phyloP scores from a whole-genome alignment of 1,140 invertebrate genomes.

The Apis laboriosa region DNA sequence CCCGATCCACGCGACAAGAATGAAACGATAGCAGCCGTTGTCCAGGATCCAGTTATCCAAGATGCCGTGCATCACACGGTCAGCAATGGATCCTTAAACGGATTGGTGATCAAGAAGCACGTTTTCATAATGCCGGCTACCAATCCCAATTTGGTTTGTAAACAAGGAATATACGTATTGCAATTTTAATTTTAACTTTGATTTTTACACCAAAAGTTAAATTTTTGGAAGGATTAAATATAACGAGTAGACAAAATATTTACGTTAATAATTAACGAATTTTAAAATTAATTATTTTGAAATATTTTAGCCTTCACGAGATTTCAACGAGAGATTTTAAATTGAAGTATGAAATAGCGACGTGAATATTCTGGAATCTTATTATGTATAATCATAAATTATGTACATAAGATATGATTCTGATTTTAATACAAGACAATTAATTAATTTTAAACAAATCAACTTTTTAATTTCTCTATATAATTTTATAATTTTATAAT shows the following conservation, averaged over 20 bases:
- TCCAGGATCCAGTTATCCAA: constrained; percentile 63
- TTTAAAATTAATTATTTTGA: not conserved
- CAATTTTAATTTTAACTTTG: not conserved
- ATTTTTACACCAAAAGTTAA: not conserved
- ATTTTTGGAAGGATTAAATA: not conserved
- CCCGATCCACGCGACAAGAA: constrained; percentile 54
- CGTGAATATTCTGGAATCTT: no score
- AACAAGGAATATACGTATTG: not conserved
- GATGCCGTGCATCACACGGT: constrained; percentile 56
- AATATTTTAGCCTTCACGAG: no score
- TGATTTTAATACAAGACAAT: not conserved
- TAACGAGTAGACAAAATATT: not conserved
- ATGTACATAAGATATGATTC: not conserved
- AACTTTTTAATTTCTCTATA: no score
- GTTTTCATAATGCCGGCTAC: constrained; percentile 55
- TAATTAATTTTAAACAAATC: not conserved
- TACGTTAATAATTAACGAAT: not conserved
- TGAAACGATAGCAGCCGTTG: constrained; percentile 54
- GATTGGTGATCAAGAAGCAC: constrained; percentile 64
- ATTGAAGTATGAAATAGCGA: no score
- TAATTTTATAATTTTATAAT: no score
- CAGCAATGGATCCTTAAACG: constrained; percentile 58
- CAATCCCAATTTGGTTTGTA: constrained; percentile 51
- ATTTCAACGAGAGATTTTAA: no score
- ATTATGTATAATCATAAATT: not conserved